A percentile compares a stretch with the other conserved stretches of the same genome.
These are phyloP conservation scores for Phlogophora meticulosa DNA, from an alignment of 2,888 invertebrate genomes.

Conservation along the genomic window DNA sequence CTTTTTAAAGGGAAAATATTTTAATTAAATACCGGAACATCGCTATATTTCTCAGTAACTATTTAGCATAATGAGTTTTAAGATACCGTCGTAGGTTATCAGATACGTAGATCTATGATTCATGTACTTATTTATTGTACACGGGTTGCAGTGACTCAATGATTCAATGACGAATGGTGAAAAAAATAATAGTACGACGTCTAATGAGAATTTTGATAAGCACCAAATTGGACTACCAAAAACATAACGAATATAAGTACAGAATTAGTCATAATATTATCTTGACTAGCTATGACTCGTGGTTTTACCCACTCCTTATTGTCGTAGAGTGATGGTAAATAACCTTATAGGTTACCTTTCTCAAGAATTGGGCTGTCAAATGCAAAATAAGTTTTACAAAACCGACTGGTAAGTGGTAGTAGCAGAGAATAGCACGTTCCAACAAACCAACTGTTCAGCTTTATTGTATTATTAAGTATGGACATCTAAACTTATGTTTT, in stretches of 20 bases:
- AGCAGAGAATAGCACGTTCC: no score
- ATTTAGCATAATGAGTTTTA: conserved; percentile 52
- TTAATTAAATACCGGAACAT: conserved; percentile 33
- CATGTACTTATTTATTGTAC: conserved; percentile 21
- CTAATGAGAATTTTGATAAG: conserved; percentile 12
- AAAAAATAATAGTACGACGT: conserved; percentile 3
- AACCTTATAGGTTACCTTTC: no score
- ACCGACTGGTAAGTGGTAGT: no score
- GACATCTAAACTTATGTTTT: no score
- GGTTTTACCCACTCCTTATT: no score
- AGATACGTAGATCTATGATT: conserved; percentile 45
- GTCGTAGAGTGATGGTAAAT: no score
- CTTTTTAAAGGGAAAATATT: conserved; percentile 16
- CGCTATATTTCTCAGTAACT: conserved; percentile 31
- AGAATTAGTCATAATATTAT: conserved; percentile 13
- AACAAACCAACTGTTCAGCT: no score
- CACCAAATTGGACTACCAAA: background rate
- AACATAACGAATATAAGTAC: background rate
- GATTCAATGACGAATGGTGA: conserved; percentile 21
- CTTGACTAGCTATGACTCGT: no score
- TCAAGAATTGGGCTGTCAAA: no score
- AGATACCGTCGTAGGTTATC: conserved; percentile 38
- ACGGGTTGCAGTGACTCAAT: conserved; percentile 34
- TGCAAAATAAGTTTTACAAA: no score
- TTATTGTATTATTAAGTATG: no score